phyloP scores from a whole-genome alignment of 1,140 invertebrate genomes.

The Nymphalis io region DNA sequence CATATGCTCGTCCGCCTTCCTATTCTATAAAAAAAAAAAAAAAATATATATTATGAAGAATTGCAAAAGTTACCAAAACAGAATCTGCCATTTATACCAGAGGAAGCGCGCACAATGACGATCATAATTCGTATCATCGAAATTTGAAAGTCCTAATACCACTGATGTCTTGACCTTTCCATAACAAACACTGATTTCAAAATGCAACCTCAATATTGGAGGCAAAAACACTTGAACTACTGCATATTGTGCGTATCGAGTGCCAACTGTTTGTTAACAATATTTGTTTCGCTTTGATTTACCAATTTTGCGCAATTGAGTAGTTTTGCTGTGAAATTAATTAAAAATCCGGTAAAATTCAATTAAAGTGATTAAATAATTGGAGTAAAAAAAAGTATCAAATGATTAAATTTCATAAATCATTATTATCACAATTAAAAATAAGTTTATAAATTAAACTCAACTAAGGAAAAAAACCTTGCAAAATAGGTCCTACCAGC shows the following conservation, averaged over 20 bases:
- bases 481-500: no score
- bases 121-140: background rate
- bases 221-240: conserved; percentile 21
- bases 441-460: no score
- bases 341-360: background rate
- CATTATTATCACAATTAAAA: no score
- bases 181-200: conserved; percentile 18
- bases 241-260: conserved; percentile 40
- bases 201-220: conserved; percentile 12
- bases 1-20: no score
- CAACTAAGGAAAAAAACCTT: no score
- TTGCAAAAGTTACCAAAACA: no score
- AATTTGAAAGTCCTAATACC: background rate
- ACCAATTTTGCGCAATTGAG: conserved; percentile 30
- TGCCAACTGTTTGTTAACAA: conserved; percentile 33
- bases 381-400: background rate
- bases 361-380: no score
- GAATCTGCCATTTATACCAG: no score
- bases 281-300: conserved; percentile 38
- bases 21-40: no score
- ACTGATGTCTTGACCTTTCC: conserved; percentile 18
- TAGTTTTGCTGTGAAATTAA: background rate
- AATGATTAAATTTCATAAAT: no score
- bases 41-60: no score
- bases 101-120: no score